Percentiles rank a stretch among this genome's conserved stretches.
phyloP scores from a whole-genome alignment of 2,888 invertebrate genomes.

The Cinara cedri region DNA sequence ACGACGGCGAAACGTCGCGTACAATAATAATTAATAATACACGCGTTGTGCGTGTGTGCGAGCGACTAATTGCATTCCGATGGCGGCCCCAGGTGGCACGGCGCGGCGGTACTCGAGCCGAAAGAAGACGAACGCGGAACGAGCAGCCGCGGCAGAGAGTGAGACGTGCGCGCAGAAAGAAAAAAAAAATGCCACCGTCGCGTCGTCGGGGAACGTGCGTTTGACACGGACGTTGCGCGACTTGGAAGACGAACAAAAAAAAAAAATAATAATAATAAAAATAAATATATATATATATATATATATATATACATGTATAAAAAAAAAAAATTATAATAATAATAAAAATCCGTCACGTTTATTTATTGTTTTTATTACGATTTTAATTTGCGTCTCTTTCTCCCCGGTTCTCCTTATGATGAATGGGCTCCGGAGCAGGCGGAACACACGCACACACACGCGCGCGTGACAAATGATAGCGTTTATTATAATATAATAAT shows the following conservation, averaged over 20 bases:
- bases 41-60: background rate
- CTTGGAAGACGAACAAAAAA: conserved; percentile 39
- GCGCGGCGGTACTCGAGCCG: background rate
- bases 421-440: conserved; percentile 32
- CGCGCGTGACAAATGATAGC: conserved; percentile 47
- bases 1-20: background rate
- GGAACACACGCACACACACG: background rate
- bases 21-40: conserved; percentile 40
- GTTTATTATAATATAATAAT: conserved; percentile 20
- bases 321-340: too few species aligned
- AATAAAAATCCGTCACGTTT: conserved; percentile 41
- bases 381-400: conserved; percentile 55
- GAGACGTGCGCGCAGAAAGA: background rate
- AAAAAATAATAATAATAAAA: too few species aligned
- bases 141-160: background rate
- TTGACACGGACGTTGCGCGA: conserved; percentile 22
- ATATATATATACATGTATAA: too few species aligned
- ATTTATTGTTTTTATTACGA: conserved; percentile 54
- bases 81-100: conserved; percentile 42
- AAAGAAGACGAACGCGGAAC: too few species aligned
- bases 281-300: too few species aligned
- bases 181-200: background rate
- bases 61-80: conserved; percentile 49
- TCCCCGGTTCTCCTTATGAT: conserved; percentile 18
- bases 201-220: conserved; percentile 35